Conservation (phyloP, 2,797 vertebrate genomes). For the Tarsius wallacei region DNA sequence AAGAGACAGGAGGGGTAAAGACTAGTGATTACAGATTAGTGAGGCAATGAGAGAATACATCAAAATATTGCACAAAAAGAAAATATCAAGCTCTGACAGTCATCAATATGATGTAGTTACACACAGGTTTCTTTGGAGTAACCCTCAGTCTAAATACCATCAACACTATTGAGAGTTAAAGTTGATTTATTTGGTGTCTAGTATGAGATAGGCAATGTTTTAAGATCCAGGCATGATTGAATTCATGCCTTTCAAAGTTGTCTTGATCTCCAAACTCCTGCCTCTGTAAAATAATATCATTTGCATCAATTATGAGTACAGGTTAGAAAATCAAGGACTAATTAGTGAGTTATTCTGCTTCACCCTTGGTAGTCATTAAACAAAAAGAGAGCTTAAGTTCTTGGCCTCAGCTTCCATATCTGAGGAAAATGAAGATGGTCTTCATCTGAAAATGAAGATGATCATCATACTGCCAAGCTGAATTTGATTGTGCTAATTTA, state of each 20-base stretch:
- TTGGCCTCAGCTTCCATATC: not conserved
- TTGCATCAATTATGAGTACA: not conserved
- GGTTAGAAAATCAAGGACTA: not conserved
- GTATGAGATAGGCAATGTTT: too few relatives aligned
- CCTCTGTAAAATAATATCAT: not conserved
- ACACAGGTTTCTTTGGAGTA: too few relatives aligned
- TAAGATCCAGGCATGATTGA: rapidly evolving
- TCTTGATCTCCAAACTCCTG: not conserved
- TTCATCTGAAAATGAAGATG: not conserved
- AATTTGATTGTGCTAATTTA: too few relatives aligned
- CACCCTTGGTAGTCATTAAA: not conserved
- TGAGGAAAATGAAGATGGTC: too few relatives aligned
- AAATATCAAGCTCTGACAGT: not conserved
- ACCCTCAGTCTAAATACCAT: not conserved
- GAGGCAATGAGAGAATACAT: not conserved
- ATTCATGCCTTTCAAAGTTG: not conserved
- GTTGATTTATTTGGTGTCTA: not conserved
- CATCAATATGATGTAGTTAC: too few relatives aligned
- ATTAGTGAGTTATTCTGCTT: not conserved
- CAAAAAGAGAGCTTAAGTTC: rapidly evolving
- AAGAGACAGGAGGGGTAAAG: not conserved
- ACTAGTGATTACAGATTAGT: not conserved
- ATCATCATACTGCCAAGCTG: not conserved
- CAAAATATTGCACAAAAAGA: not conserved
- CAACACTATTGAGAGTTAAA: not conserved